A percentile compares a stretch with the other conserved stretches of the same genome.
Conservation (phyloP, 2,888 invertebrate genomes). For the Abrostola tripartita region DNA sequence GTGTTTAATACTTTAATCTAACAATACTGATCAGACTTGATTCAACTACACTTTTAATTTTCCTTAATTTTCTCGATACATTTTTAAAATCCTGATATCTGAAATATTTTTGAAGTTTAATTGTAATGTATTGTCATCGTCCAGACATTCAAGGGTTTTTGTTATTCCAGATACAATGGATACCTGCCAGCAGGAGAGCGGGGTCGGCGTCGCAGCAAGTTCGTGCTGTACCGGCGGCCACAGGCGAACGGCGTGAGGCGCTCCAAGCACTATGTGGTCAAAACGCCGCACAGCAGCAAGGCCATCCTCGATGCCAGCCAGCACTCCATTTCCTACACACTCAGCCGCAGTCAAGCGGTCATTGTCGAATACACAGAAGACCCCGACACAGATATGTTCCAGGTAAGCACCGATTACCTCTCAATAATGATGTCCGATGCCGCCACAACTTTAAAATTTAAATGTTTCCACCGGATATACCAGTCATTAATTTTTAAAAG, state of each 20-base stretch:
- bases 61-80: too few species aligned
- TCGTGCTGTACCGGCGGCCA: slow-evolving; percentile 95
- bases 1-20: too few species aligned
- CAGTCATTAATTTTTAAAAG: slow-evolving; percentile 17
- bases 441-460: background rate
- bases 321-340: slow-evolving; percentile 98
- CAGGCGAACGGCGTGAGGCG: slow-evolving; percentile 97
- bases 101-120: too few species aligned
- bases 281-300: slow-evolving; percentile 98
- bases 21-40: too few species aligned
- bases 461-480: slow-evolving; percentile 8
- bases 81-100: too few species aligned
- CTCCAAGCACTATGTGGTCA: slow-evolving; percentile 98
- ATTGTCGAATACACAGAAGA: slow-evolving; percentile 99
- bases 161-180: slow-evolving; percentile 94
- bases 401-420: slow-evolving; percentile 89
- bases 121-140: background rate
- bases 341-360: slow-evolving; percentile 98
- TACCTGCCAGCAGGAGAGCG: slow-evolving; percentile 97
- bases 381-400: slow-evolving; percentile 99
- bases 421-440: background rate
- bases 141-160: background rate
- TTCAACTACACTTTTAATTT: too few species aligned
- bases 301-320: slow-evolving; percentile 97
- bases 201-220: slow-evolving; percentile 97